Evolutionary conservation across 2,888 invertebrate genomes (phyloP), one percentile per base, ranked within the genome.

Genomic region (Protophormia terraenovae): DNA sequence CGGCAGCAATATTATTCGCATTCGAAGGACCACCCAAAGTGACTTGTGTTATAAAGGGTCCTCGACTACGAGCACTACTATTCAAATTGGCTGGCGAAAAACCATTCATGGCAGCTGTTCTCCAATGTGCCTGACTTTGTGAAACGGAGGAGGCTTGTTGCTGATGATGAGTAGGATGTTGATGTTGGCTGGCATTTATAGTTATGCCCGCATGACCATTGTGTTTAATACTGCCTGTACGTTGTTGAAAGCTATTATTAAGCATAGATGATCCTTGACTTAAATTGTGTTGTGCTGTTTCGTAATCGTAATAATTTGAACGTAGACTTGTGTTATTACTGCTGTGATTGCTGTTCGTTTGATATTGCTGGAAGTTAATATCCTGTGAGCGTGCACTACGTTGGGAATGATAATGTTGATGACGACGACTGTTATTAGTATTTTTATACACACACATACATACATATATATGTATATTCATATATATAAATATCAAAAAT

Each of bases 301-400:
- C 97, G 92, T 97, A 97, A 92, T 97, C 97, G 92, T 96, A 97
- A 93, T 96, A 97, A 85, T 96, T 95, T 5, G 97, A 97, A 19
- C 97, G 94, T 69, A 90, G 22, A n/a, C 88, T 89, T 66, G 76
- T 76, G 60, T 73, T 82, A 41, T 79, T 78, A 38, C 60, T 60
- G 35, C 29, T 75, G 77, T 41, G 77, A 19, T 50, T 84, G 83
- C 76, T 87, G 75, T 75, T 87, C 85, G 73, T 29, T 67, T 80
- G 72, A 69, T 90, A 89, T 53, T 89, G 90, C 55, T 91, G 90
- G 85, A 91, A 81, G 67, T 89, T 90, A n/a, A 91, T 88, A 89
- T 94, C 94, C 89, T 95, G 94, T 92, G 95, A 95, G 78, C 93
- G 92, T 45, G 94, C 92, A 69, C 94, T 92, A 86, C 95, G 94